Base-by-base conservation (phyloP, 2,888 invertebrate species). In the Eurytoma adleriae region DNA sequence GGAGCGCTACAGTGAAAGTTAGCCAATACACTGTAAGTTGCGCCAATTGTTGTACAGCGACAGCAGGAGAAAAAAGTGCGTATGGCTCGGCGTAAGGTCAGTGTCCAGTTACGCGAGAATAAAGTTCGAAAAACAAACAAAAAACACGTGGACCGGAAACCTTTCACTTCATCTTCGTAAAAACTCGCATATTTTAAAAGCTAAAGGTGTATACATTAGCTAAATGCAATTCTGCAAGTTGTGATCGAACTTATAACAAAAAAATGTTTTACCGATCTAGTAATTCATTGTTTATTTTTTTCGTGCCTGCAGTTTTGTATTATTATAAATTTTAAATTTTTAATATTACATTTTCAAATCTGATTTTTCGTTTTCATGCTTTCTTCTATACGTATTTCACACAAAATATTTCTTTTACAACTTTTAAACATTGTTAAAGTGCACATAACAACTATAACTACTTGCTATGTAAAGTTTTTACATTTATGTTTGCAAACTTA, bases 1-100 rank as follows among this genome's bases (percentile, higher is more conserved):
- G 24, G 30, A 77, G 59, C 24, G 16, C 14, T 40, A 50, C 40
- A 78, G 71, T 78, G 78, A 78, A 78, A 78, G 78, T 67, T 40
- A 40, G 40, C 40, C 10, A 40, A 40, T 40, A 40, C 7, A 10
- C 20, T 70, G 2, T 1, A 52, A 12, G n/a, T 50, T 52, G 30
- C 62, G 30, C 61, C 30, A 13, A 68, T 68, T 24, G 61, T 52
- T 71, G 40, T 40, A 40, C 40, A 40, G 40, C 40, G 52, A 20
- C 48, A 27, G 66, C 64, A 14, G 16, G n/a, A 56, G 10, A 12
- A 70, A 14, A 61, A 67, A 71, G 69, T 59, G 59, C 2, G 50
- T 59, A 40, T 1, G 7, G 10, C 1, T 10, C 40, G 1, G 13
- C 7, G 40, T 54, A 78, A 69, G 69, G 52, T 66, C 68, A 78